Evolutionary conservation across 2,113 vertebrate species (phyloP).

Genomic region (Pseudorectes ferrugineus): DNA sequence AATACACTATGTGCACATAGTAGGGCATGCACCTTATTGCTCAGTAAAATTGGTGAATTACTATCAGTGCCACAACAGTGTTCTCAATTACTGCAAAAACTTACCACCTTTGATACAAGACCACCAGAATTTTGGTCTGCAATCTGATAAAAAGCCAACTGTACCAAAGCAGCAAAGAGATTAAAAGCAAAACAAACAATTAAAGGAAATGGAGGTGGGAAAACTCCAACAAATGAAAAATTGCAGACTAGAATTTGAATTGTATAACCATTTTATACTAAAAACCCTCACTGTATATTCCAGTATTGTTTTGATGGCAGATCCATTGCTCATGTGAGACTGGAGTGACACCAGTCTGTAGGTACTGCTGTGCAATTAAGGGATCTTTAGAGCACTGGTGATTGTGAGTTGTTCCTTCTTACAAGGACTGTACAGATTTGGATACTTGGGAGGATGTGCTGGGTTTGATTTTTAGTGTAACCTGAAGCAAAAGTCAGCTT

Average conservation of each 20-base stretch:
- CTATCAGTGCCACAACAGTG: background rate
- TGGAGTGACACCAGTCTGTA: background rate
- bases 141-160: slow-evolving; percentile 29
- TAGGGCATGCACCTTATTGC: background rate
- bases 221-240: background rate
- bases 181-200: slow-evolving; percentile 8
- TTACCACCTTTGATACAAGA: background rate
- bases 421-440: background rate
- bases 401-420: background rate
- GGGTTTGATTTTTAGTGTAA: background rate
- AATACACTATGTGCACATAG: background rate
- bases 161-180: background rate
- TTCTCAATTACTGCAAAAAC: background rate
- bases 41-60: background rate
- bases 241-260: background rate
- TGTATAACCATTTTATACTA: background rate
- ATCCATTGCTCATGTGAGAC: background rate
- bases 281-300: background rate
- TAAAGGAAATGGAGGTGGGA: background rate
- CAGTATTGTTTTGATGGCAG: background rate
- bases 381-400: background rate
- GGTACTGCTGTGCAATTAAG: background rate
- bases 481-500: background rate
- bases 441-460: background rate
- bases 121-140: background rate